Base-by-base conservation (phyloP, 2,888 invertebrate genomes). In the Idaea biselata region DNA sequence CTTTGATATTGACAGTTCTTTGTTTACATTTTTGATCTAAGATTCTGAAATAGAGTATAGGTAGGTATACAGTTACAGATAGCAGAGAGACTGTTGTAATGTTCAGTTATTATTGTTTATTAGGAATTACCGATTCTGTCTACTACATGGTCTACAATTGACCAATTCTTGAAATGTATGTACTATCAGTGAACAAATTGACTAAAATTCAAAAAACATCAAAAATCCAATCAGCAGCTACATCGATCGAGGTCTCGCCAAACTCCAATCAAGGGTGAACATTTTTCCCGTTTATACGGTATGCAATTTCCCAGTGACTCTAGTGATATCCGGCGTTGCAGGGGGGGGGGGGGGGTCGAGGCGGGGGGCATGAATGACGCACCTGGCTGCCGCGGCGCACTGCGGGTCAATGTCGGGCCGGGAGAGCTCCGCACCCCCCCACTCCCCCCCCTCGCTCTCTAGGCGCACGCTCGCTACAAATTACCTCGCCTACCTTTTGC, bases 351-450 rank as follows among this genome's bases (percentile, higher is more conserved):
- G 8, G 14, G 44, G 44, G 14, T 8, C 32, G 32, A 11, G 32
- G 44, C 7, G 44, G 14, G 11, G 44, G 44, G 44, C 44, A 11
- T 44, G 44, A 44, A 44, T 44, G 44, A 44, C 44, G 44, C 44
- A 44, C 44, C 44, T 44, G 44, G 14, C 44, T 44, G 44, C 44
- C 44, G 44, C 44, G 44, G 44, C 44, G 44, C 44, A 44, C 14
- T 44, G 44, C 44, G 44, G 44, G 44, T 44, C 44, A 44, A 44
- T 44, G 44, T 44, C 44, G 44, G 44, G 44, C 44, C 44, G 44
- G 3, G 44, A 14, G 44, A 44, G 11, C 44, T 44, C 7, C 33
- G 8, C 33, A 7, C 33, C 14, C 44, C 44, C 44, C 14, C 44
- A 14, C 44, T 44, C 8, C 44, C 6, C 44, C 44, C 33, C 8